Percentiles rank a stretch among this genome's conserved stretches.
Evolutionary conservation across 2,888 invertebrate genomes (phyloP).

Genomic region (Acheta domesticus): DNA sequence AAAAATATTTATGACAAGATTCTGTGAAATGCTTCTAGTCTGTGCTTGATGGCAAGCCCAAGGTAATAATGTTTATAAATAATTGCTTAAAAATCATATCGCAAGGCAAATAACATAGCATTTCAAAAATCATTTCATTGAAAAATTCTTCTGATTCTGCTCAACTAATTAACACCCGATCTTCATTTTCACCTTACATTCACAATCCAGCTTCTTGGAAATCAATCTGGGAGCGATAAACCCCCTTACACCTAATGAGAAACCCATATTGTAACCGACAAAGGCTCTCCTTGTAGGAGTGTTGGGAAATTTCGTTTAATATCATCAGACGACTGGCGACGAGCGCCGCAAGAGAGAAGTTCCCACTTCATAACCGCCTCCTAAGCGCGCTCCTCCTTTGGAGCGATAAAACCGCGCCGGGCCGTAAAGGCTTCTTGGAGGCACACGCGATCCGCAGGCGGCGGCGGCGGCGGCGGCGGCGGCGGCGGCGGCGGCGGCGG

Average conservation of each 20-base stretch:
- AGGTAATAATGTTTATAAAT: too few species aligned
- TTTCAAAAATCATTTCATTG: too few species aligned
- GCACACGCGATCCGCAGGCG: neutral
- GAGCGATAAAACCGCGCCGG: neutral
- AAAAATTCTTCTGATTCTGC: neutral
- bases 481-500: neutral
- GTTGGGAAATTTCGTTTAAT: neutral
- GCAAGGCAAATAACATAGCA: too few species aligned
- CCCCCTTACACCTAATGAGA: neutral
- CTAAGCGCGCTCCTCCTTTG: neutral
- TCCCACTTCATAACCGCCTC: conserved; percentile 10
- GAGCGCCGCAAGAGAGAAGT: neutral
- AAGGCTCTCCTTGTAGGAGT: neutral
- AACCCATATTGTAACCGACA: neutral
- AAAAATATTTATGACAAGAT: too few species aligned
- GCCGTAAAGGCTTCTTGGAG: neutral
- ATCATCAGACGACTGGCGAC: neutral
- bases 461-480: neutral
- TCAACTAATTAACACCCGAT: neutral
- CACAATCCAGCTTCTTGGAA: neutral
- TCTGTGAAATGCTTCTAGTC: too few species aligned
- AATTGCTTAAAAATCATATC: too few species aligned
- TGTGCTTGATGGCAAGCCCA: too few species aligned
- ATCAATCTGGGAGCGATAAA: neutral
- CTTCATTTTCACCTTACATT: neutral